Evolutionary conservation across 1,140 invertebrate genomes (phyloP).

Genomic region (Mamestra configurata): DNA sequence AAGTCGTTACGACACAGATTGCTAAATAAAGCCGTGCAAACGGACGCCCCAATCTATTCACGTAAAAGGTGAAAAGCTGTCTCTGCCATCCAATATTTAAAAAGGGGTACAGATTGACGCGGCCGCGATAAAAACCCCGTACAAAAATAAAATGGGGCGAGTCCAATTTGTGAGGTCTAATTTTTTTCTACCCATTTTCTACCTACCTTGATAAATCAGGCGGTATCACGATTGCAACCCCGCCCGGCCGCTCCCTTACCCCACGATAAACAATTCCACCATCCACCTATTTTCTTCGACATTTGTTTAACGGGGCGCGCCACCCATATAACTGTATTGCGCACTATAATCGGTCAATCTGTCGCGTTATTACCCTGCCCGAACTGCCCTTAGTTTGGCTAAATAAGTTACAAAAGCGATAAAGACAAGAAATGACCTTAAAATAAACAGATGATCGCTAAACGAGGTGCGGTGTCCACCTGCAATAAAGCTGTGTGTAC

Average conservation of each 20-base stretch:
- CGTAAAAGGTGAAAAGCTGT: conserved; percentile 46
- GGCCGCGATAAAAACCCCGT: conserved; percentile 43
- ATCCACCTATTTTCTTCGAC: conserved; percentile 75
- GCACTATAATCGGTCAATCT: conserved; percentile 68
- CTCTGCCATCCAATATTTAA: conserved; percentile 46
- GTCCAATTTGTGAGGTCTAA: conserved; percentile 62
- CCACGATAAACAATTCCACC: conserved; percentile 68
- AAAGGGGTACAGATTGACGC: conserved; percentile 45
- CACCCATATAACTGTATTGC: conserved; percentile 75
- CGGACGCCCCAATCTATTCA: conserved; percentile 32
- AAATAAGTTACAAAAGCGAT: conserved; percentile 78
- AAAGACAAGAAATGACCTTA: conserved; percentile 82
- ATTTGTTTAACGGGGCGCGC: conserved; percentile 78
- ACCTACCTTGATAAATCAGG: conserved; percentile 76
- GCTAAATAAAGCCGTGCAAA: conserved; percentile 16
- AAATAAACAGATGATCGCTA: conserved; percentile 85
- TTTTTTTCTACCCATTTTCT: conserved; percentile 53
- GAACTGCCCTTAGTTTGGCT: conserved; percentile 58
- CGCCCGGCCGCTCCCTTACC: conserved; percentile 70
- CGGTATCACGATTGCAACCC: conserved; percentile 63
- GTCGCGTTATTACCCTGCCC: conserved; percentile 67
- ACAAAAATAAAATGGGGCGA: conserved; percentile 58
- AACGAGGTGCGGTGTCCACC: conserved; percentile 75
- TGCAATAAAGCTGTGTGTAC: conserved; percentile 82
- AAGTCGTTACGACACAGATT: conserved; percentile 21